Evolutionary conservation across 2,888 invertebrate genomes (phyloP), one percentile per base, ranked within the genome.

Genomic region (Himalopsyche japonica): DNA sequence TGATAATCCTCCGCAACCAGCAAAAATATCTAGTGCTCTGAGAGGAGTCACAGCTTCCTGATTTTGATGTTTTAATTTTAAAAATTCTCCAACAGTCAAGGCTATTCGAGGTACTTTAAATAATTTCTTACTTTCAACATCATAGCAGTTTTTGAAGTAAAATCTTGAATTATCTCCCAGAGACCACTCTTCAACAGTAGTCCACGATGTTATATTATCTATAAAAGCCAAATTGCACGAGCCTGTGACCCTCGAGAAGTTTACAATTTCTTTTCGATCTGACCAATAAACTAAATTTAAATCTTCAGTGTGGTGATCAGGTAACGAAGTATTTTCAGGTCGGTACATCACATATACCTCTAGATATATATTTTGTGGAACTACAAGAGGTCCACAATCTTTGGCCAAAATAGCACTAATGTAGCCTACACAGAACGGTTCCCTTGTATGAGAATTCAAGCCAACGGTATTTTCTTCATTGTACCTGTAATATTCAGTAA

Each of bases 1-100:
- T 2, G 92, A 91, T n/a, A 93, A 88, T 79, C 92, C 93, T 87
- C 93, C 93, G 89, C 92, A 93, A 0, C 93, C 93, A 86, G 93
- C 91, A 89, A 93, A 93, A 15, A 93, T 90, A 89, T 93, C 93
- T 81, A 86, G 48, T 10, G 34, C 30, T 20, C 57, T 1, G 10
- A 57, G 20, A 10, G 57, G 57, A n/a, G 1, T 24, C 24, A 20
- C 24, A 57, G 24, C 20, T 57, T 57, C 57, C 8, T 57, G n/a
- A 57, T n/a, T 57, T 57, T 57, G 57, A 20, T 57, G 57, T 57
- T 57, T 57, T 57, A 20, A 24, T 57, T 57, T 24, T 1, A 20
- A 57, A 24, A 7, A 57, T 20, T 20, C 24, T 57, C 30, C 30
- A 10, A 47, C 24, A 12, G n/a, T 24, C 27, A 43, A 64, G 3